Conservation (phyloP, 2,888 invertebrate genomes). For the Pollenia labialis region DNA sequence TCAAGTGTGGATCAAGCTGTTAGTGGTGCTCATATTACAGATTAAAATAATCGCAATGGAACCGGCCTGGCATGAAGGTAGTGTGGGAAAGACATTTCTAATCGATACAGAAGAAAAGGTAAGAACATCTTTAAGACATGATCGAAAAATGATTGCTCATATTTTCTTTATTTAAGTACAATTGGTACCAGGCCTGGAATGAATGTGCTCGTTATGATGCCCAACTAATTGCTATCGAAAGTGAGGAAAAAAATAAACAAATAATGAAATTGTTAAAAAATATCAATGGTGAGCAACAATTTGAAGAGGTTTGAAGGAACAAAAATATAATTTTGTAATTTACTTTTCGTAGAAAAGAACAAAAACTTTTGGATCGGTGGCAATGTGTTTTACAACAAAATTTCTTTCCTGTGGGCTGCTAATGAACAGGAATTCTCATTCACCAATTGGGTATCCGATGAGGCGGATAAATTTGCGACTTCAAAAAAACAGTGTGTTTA, state of each 20-base stretch:
- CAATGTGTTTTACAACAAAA: constrained; percentile 18
- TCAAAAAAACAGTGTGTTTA: constrained; percentile 43
- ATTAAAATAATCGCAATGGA: constrained; percentile 26
- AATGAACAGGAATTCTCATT: constrained; percentile 34
- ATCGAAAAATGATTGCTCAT: neutral
- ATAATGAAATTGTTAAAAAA: constrained; percentile 19
- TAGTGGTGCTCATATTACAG: constrained; percentile 17
- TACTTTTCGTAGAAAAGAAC: neutral
- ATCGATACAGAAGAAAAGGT: constrained; percentile 42
- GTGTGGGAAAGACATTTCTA: constrained; percentile 21
- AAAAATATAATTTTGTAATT: neutral
- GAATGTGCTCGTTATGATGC: constrained; percentile 54
- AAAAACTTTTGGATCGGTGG: constrained; percentile 57
- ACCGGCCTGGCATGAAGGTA: constrained; percentile 28
- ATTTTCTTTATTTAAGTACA: constrained; percentile 38
- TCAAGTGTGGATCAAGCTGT: constrained; percentile 3
- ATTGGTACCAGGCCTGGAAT: constrained; percentile 60
- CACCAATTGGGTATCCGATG: constrained; percentile 30
- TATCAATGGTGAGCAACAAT: constrained; percentile 14
- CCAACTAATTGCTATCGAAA: constrained; percentile 46
- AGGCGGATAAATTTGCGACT: neutral
- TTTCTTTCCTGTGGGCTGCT: constrained; percentile 18
- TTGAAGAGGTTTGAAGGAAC: neutral
- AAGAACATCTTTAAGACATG: neutral
- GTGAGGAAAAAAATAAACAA: constrained; percentile 20